Conservation (phyloP, 2,888 invertebrate species). For the Drosophila paramelanica region DNA sequence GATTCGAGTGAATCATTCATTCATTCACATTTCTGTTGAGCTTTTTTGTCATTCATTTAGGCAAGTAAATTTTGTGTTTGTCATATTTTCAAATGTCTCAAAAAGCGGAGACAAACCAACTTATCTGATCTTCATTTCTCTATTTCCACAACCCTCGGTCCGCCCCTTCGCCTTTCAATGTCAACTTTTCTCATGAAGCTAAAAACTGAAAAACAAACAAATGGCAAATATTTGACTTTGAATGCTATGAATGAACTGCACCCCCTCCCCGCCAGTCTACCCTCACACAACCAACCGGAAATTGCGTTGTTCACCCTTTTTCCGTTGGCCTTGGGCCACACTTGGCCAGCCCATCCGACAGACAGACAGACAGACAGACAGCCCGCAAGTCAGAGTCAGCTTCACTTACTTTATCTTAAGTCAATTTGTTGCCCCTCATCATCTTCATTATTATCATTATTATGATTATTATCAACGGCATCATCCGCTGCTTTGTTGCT, state of each 20-base stretch:
- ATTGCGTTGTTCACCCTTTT: slow-evolving; percentile 75
- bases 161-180: slow-evolving; percentile 47
- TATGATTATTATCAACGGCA: slow-evolving; percentile 12
- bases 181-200: slow-evolving; percentile 48
- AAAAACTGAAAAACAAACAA: slow-evolving; percentile 24
- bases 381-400: slow-evolving; percentile 1
- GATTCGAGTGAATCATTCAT: too few relatives aligned
- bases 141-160: slow-evolving; percentile 45
- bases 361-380: slow-evolving; percentile 14
- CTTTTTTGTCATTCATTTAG: too few relatives aligned
- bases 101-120: slow-evolving; percentile 10
- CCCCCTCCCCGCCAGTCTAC: background rate
- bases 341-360: background rate
- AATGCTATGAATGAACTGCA: slow-evolving; percentile 9
- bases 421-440: slow-evolving; percentile 69
- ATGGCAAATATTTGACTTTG: slow-evolving; percentile 68
- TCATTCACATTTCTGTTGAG: too few relatives aligned
- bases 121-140: slow-evolving; percentile 34
- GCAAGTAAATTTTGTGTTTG: background rate
- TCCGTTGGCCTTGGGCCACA: slow-evolving; percentile 61
- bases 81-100: slow-evolving; percentile 7
- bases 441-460: slow-evolving; percentile 11
- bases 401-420: slow-evolving; percentile 66
- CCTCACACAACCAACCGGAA: slow-evolving; percentile 52
- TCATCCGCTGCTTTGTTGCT: slow-evolving; percentile 9